A percentile compares a stretch with the other conserved stretches of the same genome.
Evolutionary conservation across 2,888 invertebrate species (phyloP).

Genomic region (Drosophila recens): DNA sequence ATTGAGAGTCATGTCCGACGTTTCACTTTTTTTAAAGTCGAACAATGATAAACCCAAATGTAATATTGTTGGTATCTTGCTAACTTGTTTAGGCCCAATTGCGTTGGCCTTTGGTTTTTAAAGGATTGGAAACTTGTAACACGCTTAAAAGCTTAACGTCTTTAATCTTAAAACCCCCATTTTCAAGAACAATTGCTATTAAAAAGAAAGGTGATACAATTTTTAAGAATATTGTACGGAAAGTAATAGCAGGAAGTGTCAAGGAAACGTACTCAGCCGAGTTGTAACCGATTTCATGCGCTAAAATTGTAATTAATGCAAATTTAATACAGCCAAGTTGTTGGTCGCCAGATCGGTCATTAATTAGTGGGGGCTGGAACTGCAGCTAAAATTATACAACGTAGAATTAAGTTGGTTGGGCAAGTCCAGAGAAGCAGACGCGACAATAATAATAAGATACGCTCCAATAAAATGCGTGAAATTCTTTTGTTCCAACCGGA

Average conservation of each 20-base stretch:
- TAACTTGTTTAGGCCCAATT: background rate
- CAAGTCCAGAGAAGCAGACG: slow-evolving; percentile 25
- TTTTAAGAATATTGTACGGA: slow-evolving; percentile 47
- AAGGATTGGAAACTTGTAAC: background rate
- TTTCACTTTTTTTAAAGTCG: too few species aligned
- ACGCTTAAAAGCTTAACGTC: background rate
- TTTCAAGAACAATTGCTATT: slow-evolving; percentile 58
- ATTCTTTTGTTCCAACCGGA: slow-evolving; percentile 77
- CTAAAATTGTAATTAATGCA: slow-evolving; percentile 66
- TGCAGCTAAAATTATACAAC: slow-evolving; percentile 65
- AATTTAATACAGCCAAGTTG: slow-evolving; percentile 64
- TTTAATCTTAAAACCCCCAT: slow-evolving; percentile 39
- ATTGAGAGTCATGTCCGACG: background rate
- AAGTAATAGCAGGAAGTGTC: slow-evolving; percentile 73
- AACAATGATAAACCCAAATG: too few species aligned
- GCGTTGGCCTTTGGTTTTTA: background rate
- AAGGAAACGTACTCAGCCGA: slow-evolving; percentile 54
- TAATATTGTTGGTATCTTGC: background rate
- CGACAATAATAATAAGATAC: slow-evolving; percentile 45
- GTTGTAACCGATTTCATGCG: slow-evolving; percentile 45
- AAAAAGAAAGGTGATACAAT: slow-evolving; percentile 56
- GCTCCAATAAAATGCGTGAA: slow-evolving; percentile 48
- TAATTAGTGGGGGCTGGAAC: slow-evolving; percentile 68
- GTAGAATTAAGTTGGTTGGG: slow-evolving; percentile 63
- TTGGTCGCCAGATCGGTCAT: slow-evolving; percentile 50